These are phyloP conservation scores for Sphecodes monilicornis DNA, from an alignment of 2,888 invertebrate species.

Conservation along the genomic window DNA sequence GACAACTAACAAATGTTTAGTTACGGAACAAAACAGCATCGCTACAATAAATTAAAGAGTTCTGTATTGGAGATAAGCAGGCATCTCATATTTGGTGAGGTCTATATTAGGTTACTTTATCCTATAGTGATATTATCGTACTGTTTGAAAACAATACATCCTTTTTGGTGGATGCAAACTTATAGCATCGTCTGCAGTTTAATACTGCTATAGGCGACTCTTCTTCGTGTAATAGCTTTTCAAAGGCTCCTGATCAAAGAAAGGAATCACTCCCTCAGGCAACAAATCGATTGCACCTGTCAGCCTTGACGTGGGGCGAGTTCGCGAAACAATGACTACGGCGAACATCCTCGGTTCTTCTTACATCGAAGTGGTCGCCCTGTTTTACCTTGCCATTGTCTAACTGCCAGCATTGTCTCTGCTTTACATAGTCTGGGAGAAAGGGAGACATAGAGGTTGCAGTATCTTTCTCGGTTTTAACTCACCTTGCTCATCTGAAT, in stretches of 20 bases:
- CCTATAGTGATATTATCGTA: no score
- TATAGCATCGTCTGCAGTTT: not conserved
- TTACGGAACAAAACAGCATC: no score
- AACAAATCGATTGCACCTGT: constrained; percentile 60
- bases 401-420: constrained; percentile 46
- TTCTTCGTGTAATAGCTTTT: not conserved
- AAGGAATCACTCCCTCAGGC: constrained; percentile 14
- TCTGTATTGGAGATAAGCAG: no score
- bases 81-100: no score
- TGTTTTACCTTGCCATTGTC: constrained; percentile 61
- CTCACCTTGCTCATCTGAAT: not conserved
- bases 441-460: not conserved
- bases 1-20: no score
- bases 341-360: constrained; percentile 36
- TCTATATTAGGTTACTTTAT: no score
- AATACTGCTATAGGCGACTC: not conserved
- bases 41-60: no score
- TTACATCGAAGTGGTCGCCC: constrained; percentile 46
- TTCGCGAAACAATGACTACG: constrained; percentile 50
- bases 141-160: not conserved
- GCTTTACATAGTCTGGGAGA: constrained; percentile 26
- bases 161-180: not conserved
- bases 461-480: constrained; percentile 10
- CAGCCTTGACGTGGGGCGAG: constrained; percentile 34
- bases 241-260: constrained; percentile 11